Conservation (phyloP, 1,140 invertebrate species). For the Pomacea maculata region DNA sequence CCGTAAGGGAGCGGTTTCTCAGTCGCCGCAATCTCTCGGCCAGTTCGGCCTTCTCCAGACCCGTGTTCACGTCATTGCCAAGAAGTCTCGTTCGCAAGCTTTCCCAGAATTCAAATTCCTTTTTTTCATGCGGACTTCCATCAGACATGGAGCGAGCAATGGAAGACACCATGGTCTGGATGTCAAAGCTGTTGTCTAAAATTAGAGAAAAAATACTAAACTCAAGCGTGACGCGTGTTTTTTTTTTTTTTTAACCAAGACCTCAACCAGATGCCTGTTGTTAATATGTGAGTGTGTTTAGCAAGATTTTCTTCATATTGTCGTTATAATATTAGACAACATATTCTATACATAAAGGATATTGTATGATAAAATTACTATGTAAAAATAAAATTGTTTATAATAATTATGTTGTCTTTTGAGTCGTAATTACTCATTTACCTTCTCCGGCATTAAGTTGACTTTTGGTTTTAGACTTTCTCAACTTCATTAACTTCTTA, state of each 20-base stretch:
- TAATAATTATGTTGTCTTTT: neutral
- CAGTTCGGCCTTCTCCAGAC: slow-evolving; percentile 34
- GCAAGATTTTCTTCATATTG: too few relatives aligned
- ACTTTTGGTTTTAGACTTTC: slow-evolving; percentile 18
- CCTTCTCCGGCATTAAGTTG: neutral
- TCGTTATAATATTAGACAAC: too few relatives aligned
- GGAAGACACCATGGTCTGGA: slow-evolving; percentile 21
- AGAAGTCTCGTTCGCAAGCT: slow-evolving; percentile 22
- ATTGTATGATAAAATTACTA: too few relatives aligned
- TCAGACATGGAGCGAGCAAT: slow-evolving; percentile 24
- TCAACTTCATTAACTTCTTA: slow-evolving; percentile 23
- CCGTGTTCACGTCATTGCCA: slow-evolving; percentile 39
- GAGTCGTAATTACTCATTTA: neutral
- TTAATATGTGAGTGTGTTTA: too few relatives aligned
- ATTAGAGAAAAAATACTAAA: too few relatives aligned
- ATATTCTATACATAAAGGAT: too few relatives aligned
- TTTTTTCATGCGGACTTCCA: slow-evolving; percentile 25
- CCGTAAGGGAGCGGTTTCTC: slow-evolving; percentile 32
- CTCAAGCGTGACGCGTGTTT: too few relatives aligned
- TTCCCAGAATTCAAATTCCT: slow-evolving; percentile 40
- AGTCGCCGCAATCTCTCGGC: slow-evolving; percentile 30
- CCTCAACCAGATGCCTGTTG: too few relatives aligned
- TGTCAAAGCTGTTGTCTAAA: slow-evolving; percentile 18
- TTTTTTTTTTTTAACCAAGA: too few relatives aligned
- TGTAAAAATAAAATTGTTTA: too few relatives aligned